Percentiles rank a stretch among this genome's conserved stretches.
Evolutionary conservation across 1,140 invertebrate genomes (phyloP).

Genomic region (Dinoponera quadriceps): DNA sequence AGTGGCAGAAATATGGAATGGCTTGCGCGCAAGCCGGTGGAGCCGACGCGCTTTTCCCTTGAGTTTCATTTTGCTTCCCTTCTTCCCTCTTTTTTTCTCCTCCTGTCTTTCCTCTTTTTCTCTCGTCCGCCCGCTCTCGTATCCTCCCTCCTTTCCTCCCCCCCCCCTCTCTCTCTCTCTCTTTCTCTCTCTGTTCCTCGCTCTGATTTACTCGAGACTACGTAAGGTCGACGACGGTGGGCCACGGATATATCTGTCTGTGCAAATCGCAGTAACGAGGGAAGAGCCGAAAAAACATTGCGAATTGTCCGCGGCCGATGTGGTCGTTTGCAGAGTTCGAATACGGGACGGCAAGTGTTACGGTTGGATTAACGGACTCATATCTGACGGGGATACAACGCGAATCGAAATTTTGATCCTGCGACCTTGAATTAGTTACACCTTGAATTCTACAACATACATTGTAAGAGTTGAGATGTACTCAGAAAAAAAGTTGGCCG

Average conservation of each 20-base stretch:
- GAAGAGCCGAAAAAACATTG: not conserved
- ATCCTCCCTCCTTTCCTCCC: not conserved
- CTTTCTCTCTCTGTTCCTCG: not conserved
- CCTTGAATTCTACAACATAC: too few relatives aligned
- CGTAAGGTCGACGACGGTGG: not conserved
- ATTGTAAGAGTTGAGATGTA: too few relatives aligned
- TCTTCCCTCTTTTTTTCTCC: slow-evolving; percentile 2
- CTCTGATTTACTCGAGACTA: not conserved
- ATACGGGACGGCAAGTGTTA: too few relatives aligned
- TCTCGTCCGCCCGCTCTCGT: not conserved
- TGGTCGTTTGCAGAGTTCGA: too few relatives aligned
- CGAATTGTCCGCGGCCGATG: not conserved
- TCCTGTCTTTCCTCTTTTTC: slow-evolving; percentile 20
- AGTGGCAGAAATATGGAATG: slow-evolving; percentile 45
- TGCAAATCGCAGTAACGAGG: not conserved
- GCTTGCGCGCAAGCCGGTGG: not conserved
- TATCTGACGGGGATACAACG: too few relatives aligned
- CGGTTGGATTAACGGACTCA: too few relatives aligned
- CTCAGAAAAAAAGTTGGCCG: too few relatives aligned
- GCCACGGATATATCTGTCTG: slow-evolving; percentile 18
- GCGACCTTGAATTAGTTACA: too few relatives aligned
- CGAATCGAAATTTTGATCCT: too few relatives aligned
- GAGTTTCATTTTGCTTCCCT: not conserved
- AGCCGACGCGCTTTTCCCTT: slow-evolving; percentile 8
- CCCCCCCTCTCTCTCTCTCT: not conserved